A percentile compares a stretch with the other conserved stretches of the same genome.
Conservation (phyloP, 2,113 vertebrate species). For the Phyllostomus hastatus region DNA sequence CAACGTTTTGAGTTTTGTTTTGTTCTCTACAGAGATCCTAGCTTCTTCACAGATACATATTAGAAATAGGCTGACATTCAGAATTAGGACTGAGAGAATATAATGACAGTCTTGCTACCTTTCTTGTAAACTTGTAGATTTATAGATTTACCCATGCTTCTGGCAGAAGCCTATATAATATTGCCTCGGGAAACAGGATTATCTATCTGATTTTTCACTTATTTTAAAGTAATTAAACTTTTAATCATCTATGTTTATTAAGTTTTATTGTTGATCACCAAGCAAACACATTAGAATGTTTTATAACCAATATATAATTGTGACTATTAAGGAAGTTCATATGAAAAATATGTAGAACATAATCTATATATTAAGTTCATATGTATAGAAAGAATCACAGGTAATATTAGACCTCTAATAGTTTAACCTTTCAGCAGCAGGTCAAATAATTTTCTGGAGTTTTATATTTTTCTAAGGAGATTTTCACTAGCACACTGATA, state of each 20-base stretch:
- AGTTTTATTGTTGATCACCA: not conserved
- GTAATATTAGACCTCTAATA: not conserved
- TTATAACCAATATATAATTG: not conserved
- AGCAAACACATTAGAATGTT: not conserved
- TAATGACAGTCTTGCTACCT: not conserved
- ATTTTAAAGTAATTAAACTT: not conserved
- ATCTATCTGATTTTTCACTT: not conserved
- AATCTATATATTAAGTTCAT: not conserved
- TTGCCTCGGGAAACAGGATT: not conserved
- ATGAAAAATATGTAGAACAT: not conserved
- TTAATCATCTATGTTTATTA: not conserved
- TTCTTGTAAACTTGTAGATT: too few species aligned
- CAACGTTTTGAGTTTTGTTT: not conserved
- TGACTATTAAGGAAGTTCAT: not conserved
- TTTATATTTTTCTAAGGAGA: not conserved
- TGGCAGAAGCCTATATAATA: not conserved
- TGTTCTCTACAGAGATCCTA: not conserved
- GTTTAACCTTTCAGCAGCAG: not conserved
- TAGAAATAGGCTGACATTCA: conserved; percentile 11
- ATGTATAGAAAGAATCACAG: not conserved
- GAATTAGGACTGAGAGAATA: conserved; percentile 2
- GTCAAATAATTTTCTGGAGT: not conserved
- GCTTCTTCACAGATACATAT: not conserved
- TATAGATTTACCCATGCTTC: not conserved
- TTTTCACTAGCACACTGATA: not conserved